These are phyloP conservation scores for Clarias magur DNA, from an alignment of 2,113 vertebrate species.

Conservation along the genomic window DNA sequence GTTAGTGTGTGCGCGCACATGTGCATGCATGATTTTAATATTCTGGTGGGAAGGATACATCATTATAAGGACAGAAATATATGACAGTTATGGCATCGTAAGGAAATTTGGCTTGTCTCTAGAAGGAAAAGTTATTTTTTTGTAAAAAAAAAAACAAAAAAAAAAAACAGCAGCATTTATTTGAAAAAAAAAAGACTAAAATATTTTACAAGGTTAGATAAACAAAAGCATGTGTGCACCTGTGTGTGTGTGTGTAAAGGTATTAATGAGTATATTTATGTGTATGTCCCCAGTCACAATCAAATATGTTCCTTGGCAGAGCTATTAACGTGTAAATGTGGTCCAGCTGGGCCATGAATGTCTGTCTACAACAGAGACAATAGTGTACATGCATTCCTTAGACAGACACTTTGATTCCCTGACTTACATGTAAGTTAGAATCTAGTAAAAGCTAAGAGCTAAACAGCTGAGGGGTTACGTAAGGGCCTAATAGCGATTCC, in stretches of 20 bases:
- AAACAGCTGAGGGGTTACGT: background rate
- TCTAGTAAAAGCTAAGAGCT: constrained; percentile 16
- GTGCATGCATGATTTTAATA: background rate
- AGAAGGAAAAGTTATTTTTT: no score
- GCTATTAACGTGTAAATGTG: background rate
- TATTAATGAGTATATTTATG: background rate
- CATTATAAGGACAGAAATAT: no score
- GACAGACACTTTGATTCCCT: background rate
- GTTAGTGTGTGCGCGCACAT: background rate
- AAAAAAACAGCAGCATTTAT: background rate
- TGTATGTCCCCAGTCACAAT: background rate
- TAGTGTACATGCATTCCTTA: background rate
- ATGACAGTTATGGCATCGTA: no score
- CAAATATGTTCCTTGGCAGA: background rate
- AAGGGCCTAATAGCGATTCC: background rate
- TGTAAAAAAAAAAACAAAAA: no score
- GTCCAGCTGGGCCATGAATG: background rate
- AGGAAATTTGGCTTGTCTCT: no score
- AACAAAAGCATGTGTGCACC: background rate
- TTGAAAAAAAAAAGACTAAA: background rate
- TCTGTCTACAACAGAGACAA: background rate
- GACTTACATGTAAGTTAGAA: background rate
- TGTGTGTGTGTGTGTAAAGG: background rate
- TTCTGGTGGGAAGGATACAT: no score
- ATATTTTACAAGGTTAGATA: background rate